Conservation (phyloP, 2,888 invertebrate genomes). For the Andrena bicolor region DNA sequence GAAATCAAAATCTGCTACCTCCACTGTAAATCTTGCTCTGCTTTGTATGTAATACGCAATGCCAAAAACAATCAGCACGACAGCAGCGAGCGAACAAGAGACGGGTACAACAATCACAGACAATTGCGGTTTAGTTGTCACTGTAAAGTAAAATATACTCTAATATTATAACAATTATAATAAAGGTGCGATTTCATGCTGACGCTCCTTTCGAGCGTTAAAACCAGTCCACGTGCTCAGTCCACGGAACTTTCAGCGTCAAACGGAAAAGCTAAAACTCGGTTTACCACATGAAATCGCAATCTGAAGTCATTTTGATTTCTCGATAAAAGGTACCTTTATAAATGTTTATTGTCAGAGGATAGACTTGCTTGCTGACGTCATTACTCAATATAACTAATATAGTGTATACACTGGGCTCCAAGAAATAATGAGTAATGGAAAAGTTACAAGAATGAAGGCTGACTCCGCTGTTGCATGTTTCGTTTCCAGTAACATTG, state of each 20-base stretch:
- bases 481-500: conserved; percentile 92
- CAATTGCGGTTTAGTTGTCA: conserved; percentile 91
- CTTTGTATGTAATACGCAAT: conserved; percentile 95
- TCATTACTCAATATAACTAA: conserved; percentile 92
- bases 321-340: conserved; percentile 88
- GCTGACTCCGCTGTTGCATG: conserved; percentile 86
- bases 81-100: conserved; percentile 92
- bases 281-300: too few species aligned
- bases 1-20: conserved; percentile 97
- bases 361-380: conserved; percentile 89
- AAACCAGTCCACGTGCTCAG: too few species aligned
- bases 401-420: conserved; percentile 91
- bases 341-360: conserved; percentile 92
- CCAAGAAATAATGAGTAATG: conserved; percentile 89
- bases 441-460: conserved; percentile 88
- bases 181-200: background rate
- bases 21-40: conserved; percentile 91
- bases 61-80: conserved; percentile 94
- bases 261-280: too few species aligned
- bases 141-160: conserved; percentile 83
- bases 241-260: too few species aligned
- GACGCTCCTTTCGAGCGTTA: too few species aligned
- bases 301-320: background rate
- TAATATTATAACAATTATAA: background rate
- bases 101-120: conserved; percentile 96